Base-by-base conservation (phyloP, 2,797 vertebrate genomes). In the Tiaroga cobitis region DNA sequence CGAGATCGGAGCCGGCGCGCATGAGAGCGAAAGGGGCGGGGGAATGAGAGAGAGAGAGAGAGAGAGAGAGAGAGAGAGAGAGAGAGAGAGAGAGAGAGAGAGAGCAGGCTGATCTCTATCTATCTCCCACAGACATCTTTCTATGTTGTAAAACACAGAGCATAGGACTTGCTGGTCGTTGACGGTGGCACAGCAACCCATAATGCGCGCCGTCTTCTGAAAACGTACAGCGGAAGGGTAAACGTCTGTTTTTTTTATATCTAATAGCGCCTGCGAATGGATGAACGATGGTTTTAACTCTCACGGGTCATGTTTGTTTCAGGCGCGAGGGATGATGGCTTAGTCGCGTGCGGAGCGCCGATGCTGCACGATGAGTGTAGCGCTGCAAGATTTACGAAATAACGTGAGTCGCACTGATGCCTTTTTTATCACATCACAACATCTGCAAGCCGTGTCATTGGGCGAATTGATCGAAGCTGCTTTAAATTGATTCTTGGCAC, bases 331-430 rank as follows among this genome's bases (percentile, higher is more conserved):
- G 65, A 92, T 51, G 49, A 49, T 92, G 89, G 90, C 88, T 87
- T 91, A 88, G 92, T 59, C 67, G 75, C 83, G 76, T 80, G 83
- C 67, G 83, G 68, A 80, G 83, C 76, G 67, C 83, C 83, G 83
- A 85, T 85, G 83, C 83, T 93, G 92, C 96, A 97, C 94, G 94
- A 99, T 98, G 97, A 99, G 95, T 93, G 95, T 99, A 86, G 97
- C 97, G 90, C 96, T 99, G 93, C 97, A 97, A 93, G 97, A 99
- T 89, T 96, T 99, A 92, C 96, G 97, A 92, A 95, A 95, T 93
- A 95, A 94, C 91, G 97, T 97, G 92, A 97, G 96, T 96, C 72
- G 59, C 72, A 21, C 41, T 80, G 32, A 59, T 59, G 37, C 29
- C 51, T 46, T 46, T 16, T 11, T 3, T 13, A 49, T 56, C 10